Evolutionary conservation across 2,888 invertebrate species (phyloP).

Genomic region (Gymnoscelis rufifasciata): DNA sequence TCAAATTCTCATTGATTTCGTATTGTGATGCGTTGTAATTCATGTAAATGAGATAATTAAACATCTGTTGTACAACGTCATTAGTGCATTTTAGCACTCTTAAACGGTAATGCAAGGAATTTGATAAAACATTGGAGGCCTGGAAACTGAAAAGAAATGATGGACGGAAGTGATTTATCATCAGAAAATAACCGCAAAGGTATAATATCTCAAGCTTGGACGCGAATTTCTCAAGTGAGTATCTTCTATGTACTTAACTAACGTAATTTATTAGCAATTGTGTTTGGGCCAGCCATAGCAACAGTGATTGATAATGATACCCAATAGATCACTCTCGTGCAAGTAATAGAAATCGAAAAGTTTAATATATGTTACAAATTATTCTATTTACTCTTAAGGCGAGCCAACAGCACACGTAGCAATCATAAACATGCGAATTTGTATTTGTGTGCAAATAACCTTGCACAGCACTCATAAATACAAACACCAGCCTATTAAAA

Average conservation of each 20-base stretch:
- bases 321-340: too few relatives aligned
- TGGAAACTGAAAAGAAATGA: conserved; percentile 51
- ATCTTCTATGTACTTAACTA: background rate
- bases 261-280: too few relatives aligned
- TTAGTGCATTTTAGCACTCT: conserved; percentile 1
- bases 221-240: conserved; percentile 82
- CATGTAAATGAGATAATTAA: background rate
- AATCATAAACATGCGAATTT: too few relatives aligned
- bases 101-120: conserved; percentile 37
- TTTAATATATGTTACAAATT: too few relatives aligned
- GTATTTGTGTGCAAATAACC: too few relatives aligned
- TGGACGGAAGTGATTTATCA: conserved; percentile 85
- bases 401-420: too few relatives aligned
- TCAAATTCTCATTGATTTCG: conserved; percentile 5
- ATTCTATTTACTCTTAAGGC: too few relatives aligned
- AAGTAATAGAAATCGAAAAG: too few relatives aligned
- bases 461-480: too few relatives aligned
- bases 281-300: too few relatives aligned
- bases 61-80: conserved; percentile 2
- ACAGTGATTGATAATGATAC: too few relatives aligned
- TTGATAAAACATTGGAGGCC: conserved; percentile 6
- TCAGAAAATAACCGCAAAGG: conserved; percentile 79
- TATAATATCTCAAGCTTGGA: conserved; percentile 82
- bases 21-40: background rate
- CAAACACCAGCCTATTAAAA: too few relatives aligned